A percentile compares a stretch with the other conserved stretches of the same genome.
phyloP scores from a whole-genome alignment of 2,888 invertebrate genomes.

The Ennomos erosarius region DNA sequence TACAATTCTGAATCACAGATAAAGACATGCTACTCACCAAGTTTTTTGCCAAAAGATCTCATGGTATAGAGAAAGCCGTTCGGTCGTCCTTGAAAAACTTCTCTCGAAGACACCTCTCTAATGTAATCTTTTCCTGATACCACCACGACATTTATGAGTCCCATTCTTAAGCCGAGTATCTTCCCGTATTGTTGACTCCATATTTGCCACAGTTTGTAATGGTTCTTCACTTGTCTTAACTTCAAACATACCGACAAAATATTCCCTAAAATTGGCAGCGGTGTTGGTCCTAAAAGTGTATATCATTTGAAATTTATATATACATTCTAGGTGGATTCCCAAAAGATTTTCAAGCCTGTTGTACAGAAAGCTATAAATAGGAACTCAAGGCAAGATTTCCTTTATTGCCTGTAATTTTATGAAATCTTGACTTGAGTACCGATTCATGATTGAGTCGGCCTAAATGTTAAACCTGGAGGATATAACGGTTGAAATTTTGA shows the following conservation, averaged over 20 bases:
- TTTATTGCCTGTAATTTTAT: too few relatives aligned
- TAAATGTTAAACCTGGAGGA: conserved; percentile 52
- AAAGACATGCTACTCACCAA: conserved; percentile 79
- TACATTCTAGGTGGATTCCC: too few relatives aligned
- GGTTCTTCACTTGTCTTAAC: conserved; percentile 60
- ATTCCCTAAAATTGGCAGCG: conserved; percentile 70
- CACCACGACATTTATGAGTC: conserved; percentile 85
- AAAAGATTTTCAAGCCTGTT: too few relatives aligned
- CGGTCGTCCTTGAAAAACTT: conserved; percentile 90
- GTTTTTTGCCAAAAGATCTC: conserved; percentile 88
- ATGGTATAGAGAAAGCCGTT: conserved; percentile 89
- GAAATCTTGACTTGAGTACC: too few relatives aligned
- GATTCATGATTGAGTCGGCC: too few relatives aligned
- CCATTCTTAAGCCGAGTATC: conserved; percentile 87
- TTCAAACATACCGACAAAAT: conserved; percentile 63
- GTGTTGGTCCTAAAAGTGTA: conserved; percentile 64
- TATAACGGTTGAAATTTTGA: conserved; percentile 42
- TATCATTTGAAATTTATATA: not conserved
- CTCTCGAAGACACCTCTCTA: conserved; percentile 86
- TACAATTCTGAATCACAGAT: not conserved
- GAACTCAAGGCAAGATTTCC: too few relatives aligned
- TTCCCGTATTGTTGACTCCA: conserved; percentile 86
- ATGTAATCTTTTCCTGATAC: conserved; percentile 87
- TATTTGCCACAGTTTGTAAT: conserved; percentile 86
- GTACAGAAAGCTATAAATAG: too few relatives aligned